These are phyloP conservation scores for Xenops minutus DNA, from an alignment of 2,797 vertebrate species.

Conservation along the genomic window DNA sequence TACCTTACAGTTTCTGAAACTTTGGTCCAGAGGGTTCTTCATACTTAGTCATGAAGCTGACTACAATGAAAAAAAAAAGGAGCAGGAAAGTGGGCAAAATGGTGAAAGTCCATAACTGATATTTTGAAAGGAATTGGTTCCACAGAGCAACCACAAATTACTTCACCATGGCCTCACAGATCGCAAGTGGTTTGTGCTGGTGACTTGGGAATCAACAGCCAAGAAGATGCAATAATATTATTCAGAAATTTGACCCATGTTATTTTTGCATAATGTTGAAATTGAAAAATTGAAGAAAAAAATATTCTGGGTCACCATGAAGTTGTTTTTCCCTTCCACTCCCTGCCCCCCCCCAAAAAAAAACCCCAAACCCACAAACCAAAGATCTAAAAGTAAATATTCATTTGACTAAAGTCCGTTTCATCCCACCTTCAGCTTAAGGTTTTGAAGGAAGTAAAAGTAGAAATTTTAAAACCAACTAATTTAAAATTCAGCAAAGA, in stretches of 20 bases:
- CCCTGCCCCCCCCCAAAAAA: fast-evolving
- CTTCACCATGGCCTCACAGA: neutral
- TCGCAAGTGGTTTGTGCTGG: neutral
- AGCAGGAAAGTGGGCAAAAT: neutral
- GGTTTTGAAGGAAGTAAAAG: neutral
- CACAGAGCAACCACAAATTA: neutral
- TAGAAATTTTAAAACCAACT: neutral
- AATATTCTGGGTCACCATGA: neutral
- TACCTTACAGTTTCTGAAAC: neutral
- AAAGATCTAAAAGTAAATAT: neutral
- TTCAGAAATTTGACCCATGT: neutral
- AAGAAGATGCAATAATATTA: neutral
- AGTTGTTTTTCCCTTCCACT: neutral
- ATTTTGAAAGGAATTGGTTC: neutral
- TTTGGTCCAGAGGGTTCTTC: neutral
- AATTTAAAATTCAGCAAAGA: neutral
- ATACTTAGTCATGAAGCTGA: neutral
- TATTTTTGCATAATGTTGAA: neutral
- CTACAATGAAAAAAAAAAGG: neutral
- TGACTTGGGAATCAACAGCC: neutral
- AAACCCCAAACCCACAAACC: fast-evolving
- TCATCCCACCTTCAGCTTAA: neutral
- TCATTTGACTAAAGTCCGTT: neutral
- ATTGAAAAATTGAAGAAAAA: neutral
- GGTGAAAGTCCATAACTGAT: neutral